Evolutionary conservation across 2,113 vertebrate species (phyloP).

Genomic region (Xiphias gladius): DNA sequence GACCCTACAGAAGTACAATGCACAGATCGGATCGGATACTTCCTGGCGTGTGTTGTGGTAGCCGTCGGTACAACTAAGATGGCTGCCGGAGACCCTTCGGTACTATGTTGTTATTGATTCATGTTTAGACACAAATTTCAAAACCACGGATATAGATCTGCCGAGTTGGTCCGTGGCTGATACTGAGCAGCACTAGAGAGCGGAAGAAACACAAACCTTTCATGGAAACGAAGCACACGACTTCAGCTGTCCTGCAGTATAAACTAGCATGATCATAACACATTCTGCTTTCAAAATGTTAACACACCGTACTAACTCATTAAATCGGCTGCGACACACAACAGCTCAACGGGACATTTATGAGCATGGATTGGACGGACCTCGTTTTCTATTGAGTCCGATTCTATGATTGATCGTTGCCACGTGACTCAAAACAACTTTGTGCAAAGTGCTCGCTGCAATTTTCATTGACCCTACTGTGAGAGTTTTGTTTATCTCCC

Average conservation of each 20-base stretch:
- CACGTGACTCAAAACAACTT: constrained; percentile 69
- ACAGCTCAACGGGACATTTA: rapidly evolving
- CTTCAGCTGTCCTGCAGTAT: background rate
- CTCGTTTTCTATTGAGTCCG: constrained; percentile 38
- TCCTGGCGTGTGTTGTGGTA: constrained; percentile 45
- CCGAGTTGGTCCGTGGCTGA: rapidly evolving
- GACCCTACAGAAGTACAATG: constrained; percentile 64
- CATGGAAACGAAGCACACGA: background rate
- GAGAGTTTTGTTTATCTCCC: background rate
- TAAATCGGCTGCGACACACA: background rate
- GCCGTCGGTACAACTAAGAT: constrained; percentile 69
- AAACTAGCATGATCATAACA: background rate
- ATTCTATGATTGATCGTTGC: constrained; percentile 46
- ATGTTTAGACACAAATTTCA: background rate
- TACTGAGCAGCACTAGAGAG: background rate
- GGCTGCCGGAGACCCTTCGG: constrained; percentile 51
- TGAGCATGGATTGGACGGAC: background rate
- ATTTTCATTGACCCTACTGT: background rate
- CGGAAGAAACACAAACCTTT: background rate
- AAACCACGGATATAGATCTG: background rate
- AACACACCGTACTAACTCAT: background rate
- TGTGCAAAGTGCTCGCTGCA: background rate
- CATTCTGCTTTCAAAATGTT: background rate
- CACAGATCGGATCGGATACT: constrained; percentile 65
- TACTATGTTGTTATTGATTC: background rate